Evolutionary conservation across 2,797 vertebrate genomes (phyloP).

Genomic region (Enteromius fasciolatus): DNA sequence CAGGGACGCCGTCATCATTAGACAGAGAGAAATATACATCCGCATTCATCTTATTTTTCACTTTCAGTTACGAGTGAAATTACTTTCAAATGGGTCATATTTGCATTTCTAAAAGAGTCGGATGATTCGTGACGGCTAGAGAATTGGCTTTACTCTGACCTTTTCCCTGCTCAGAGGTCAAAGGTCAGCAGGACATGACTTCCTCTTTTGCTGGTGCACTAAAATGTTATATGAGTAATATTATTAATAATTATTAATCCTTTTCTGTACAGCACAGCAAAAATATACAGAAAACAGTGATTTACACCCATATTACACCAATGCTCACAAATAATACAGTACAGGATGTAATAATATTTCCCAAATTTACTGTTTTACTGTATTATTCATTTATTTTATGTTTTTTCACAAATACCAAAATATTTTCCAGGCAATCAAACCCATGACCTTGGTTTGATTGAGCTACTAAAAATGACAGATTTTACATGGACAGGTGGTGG

Average conservation of each 20-base stretch:
- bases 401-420: not conserved
- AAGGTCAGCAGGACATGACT: conserved; percentile 11
- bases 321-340: not conserved
- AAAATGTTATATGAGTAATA: not conserved
- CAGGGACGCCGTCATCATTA: conserved; percentile 74
- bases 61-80: conserved; percentile 72
- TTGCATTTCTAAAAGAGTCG: conserved; percentile 74
- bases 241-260: not conserved
- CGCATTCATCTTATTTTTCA: conserved; percentile 68
- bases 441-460: not conserved
- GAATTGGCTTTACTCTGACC: not conserved
- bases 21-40: conserved; percentile 69
- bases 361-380: not conserved
- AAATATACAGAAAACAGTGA: not conserved
- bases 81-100: conserved; percentile 75
- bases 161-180: not conserved
- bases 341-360: not conserved
- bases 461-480: not conserved
- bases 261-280: not conserved
- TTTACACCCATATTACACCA: not conserved
- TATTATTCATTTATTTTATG: not conserved
- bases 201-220: not conserved
- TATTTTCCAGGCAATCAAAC: not conserved
- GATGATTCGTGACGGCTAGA: conserved; percentile 59
- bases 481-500: not conserved